Base-by-base conservation (phyloP, 2,113 vertebrate species). In the Rhinopomastus cyanomelas region DNA sequence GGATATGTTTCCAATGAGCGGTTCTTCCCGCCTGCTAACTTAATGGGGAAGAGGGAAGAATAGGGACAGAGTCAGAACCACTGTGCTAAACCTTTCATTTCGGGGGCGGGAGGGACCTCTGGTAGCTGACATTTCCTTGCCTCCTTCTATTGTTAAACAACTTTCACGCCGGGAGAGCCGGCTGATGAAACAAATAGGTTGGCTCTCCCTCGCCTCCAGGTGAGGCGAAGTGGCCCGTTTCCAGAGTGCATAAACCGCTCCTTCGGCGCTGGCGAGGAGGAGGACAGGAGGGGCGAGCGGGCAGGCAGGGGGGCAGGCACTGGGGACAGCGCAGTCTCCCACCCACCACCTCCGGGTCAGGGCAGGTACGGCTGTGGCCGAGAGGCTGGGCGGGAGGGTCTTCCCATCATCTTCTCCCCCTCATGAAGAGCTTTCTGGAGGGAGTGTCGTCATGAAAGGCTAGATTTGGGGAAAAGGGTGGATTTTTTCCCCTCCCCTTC, bases 121-220 rank as follows among this genome's bases (percentile, higher is more conserved):
- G 64, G 59, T 73, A 82, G 22, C 79, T 36, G 62, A 7, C 61
- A 12, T 9, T 79, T 72, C 74, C 91, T 87, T 84, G 65, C 68
- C 88, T 83, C 72, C 20, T 96, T 73, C 75, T 77, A 77, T 91
- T 81, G 73, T 89, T 97, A 94, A 97, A 97, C 96, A 97, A 97
- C 96, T 97, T 97, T 96, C 71, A 59, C n/a, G 46, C 68, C n/a
- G 52, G 81, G 62, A 89, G 94, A 81, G 92, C 77, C 79, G 53
- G 87, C 67, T 81, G 93, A 81, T 92, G 89, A 88, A 93, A 88
- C 74, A 91, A 87, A 74, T 77, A 34, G 73, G 92, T 88, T 71
- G 48, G 81, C 77, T 87, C 65, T 81, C 75, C 85, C 62, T 73
- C 26, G 17, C 60, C 30, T 55, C 55, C 73, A 89, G 90, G 85